Conservation (phyloP, 2,797 vertebrate genomes). For the Todus mexicanus region DNA sequence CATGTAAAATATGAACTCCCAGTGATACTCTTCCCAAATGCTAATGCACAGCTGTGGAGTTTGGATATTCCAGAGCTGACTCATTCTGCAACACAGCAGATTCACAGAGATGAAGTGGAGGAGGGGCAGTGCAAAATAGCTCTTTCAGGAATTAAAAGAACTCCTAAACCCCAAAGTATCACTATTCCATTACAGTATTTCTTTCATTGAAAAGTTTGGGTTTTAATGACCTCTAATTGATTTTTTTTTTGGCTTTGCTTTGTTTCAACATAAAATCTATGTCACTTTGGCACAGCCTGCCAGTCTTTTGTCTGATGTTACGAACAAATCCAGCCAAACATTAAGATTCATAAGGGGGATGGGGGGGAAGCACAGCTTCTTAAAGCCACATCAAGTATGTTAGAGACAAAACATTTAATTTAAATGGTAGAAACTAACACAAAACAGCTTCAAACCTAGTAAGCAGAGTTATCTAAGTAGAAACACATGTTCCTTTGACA, state of each 20-base stretch:
- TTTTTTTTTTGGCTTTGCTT: conserved; percentile 22
- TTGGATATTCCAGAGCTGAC: conserved; percentile 58
- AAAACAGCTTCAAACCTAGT: conserved; percentile 60
- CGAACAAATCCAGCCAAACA: conserved; percentile 71
- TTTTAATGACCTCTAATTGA: conserved; percentile 42
- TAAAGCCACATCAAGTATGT: conserved; percentile 67
- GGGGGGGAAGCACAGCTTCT: conserved; percentile 50
- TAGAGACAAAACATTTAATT: conserved; percentile 69
- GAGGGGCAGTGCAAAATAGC: conserved; percentile 30
- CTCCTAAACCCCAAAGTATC: conserved; percentile 20
- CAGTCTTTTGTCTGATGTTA: conserved; percentile 66
- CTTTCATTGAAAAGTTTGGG: conserved; percentile 53
- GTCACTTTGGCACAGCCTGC: conserved; percentile 38
- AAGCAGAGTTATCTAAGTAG: conserved; percentile 46
- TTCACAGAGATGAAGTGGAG: conserved; percentile 1
- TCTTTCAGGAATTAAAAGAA: conserved; percentile 44
- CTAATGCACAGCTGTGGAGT: conserved; percentile 61
- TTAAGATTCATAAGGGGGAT: conserved; percentile 56
- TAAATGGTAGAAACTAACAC: conserved; percentile 64
- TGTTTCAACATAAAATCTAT: conserved; percentile 59
- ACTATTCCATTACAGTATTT: conserved; percentile 31
- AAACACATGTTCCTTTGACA: conserved; percentile 62
- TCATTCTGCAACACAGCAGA: conserved; percentile 51
- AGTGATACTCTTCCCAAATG: conserved; percentile 31
- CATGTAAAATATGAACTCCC: conserved; percentile 16